These are phyloP conservation scores for Stenurella melanura DNA, from an alignment of 2,888 invertebrate genomes.

Conservation along the genomic window DNA sequence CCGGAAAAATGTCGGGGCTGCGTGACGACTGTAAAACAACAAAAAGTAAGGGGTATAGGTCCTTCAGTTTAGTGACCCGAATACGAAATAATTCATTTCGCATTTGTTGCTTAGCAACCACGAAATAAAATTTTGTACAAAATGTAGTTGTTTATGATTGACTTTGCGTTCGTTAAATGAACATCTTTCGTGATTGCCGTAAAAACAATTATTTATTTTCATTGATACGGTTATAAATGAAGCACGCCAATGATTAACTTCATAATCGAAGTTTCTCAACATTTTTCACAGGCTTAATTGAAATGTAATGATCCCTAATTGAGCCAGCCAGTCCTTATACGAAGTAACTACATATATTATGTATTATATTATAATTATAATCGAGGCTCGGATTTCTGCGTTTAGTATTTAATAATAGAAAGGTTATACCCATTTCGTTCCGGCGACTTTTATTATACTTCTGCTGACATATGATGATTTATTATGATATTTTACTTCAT, in stretches of 20 bases:
- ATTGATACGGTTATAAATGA: no score
- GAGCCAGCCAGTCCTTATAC: background rate
- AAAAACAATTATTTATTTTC: no score
- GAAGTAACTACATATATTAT: background rate
- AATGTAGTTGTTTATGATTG: no score
- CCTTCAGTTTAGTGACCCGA: no score
- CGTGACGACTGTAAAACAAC: no score
- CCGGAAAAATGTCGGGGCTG: no score
- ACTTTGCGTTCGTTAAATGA: no score
- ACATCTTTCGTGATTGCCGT: no score
- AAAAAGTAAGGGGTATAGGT: no score
- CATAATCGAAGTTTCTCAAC: background rate
- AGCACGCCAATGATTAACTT: background rate
- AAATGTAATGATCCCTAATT: background rate
- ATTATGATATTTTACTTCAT: constrained; percentile 9
- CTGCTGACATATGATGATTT: constrained; percentile 22
- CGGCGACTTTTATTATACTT: constrained; percentile 5
- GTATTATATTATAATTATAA: constrained; percentile 13
- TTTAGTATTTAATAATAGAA: constrained; percentile 4
- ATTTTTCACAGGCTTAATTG: background rate
- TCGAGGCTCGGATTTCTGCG: background rate
- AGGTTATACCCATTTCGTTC: constrained; percentile 13
- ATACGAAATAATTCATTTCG: no score
- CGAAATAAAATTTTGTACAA: no score
- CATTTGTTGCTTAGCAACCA: no score